These are phyloP conservation scores for Chaetodon auriga DNA, from an alignment of 2,113 vertebrate genomes.

Conservation along the genomic window DNA sequence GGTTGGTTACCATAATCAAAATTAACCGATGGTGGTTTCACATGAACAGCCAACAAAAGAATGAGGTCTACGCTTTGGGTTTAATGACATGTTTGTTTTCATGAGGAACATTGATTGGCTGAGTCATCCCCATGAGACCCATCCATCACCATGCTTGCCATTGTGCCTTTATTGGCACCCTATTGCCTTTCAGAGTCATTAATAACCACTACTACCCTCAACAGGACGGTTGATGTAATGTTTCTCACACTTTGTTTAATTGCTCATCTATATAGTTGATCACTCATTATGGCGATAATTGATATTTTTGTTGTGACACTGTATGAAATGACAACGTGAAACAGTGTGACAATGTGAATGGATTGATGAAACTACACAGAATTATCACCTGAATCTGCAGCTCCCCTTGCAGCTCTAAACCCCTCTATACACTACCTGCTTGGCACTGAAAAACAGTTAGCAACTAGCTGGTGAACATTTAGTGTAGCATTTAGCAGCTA, in stretches of 20 bases:
- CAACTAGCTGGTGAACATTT: no score
- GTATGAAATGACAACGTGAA: background rate
- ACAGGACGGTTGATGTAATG: conserved; percentile 35
- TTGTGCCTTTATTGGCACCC: conserved; percentile 70
- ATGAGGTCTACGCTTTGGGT: conserved; percentile 16
- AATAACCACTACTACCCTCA: conserved; percentile 64
- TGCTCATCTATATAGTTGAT: conserved; percentile 27
- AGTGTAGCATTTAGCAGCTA: background rate
- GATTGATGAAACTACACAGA: background rate
- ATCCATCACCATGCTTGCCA: conserved; percentile 65
- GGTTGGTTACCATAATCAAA: background rate
- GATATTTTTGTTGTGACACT: background rate
- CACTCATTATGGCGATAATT: background rate
- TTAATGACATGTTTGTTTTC: conserved; percentile 72
- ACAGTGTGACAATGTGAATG: background rate
- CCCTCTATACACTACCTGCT: background rate
- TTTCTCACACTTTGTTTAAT: conserved; percentile 42
- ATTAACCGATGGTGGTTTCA: conserved; percentile 16
- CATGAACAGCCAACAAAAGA: conserved; percentile 16
- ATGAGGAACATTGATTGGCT: conserved; percentile 67
- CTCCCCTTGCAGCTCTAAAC: background rate
- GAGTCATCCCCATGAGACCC: conserved; percentile 58
- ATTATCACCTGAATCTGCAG: background rate
- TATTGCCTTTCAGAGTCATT: conserved; percentile 62
- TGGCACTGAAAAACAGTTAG: background rate